Conservation (phyloP, 1,140 invertebrate species). For the Cotesia typhae region DNA sequence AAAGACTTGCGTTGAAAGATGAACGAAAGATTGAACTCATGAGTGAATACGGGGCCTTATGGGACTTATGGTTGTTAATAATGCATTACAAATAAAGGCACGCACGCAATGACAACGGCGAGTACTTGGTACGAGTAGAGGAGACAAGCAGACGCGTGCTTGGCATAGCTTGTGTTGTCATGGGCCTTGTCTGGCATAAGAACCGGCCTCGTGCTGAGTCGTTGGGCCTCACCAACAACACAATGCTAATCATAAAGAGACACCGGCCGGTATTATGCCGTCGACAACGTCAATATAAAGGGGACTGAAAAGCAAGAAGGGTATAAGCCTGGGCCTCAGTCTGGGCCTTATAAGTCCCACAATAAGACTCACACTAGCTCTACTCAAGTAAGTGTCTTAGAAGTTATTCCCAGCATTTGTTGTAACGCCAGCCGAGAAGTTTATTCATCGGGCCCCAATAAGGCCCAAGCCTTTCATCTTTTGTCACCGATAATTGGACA, state of each 20-base stretch:
- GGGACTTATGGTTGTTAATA: constrained; percentile 60
- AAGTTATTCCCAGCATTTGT: too few relatives aligned
- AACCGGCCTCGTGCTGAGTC: not conserved
- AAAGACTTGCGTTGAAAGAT: too few relatives aligned
- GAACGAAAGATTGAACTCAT: too few relatives aligned
- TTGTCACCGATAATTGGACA: too few relatives aligned
- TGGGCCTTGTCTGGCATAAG: constrained; percentile 18
- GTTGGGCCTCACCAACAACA: constrained; percentile 58
- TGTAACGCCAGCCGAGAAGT: not conserved
- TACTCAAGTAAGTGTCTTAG: too few relatives aligned
- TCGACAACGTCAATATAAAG: constrained; percentile 34
- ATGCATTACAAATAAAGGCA: constrained; percentile 65
- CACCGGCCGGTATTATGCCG: constrained; percentile 62
- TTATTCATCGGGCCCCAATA: constrained; percentile 30
- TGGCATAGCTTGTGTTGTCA: constrained; percentile 58
- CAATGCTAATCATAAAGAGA: constrained; percentile 66
- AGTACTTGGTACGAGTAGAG: too few relatives aligned
- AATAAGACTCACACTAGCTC: too few relatives aligned
- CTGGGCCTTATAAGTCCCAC: too few relatives aligned
- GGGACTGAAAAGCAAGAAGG: too few relatives aligned
- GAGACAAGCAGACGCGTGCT: constrained; percentile 57
- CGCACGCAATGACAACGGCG: constrained; percentile 46
- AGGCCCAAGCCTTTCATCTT: not conserved
- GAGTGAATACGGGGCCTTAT: too few relatives aligned
- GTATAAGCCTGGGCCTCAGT: too few relatives aligned